These are phyloP conservation scores for Acanthisitta chloris DNA, from an alignment of 2,113 vertebrate species.

Conservation along the genomic window DNA sequence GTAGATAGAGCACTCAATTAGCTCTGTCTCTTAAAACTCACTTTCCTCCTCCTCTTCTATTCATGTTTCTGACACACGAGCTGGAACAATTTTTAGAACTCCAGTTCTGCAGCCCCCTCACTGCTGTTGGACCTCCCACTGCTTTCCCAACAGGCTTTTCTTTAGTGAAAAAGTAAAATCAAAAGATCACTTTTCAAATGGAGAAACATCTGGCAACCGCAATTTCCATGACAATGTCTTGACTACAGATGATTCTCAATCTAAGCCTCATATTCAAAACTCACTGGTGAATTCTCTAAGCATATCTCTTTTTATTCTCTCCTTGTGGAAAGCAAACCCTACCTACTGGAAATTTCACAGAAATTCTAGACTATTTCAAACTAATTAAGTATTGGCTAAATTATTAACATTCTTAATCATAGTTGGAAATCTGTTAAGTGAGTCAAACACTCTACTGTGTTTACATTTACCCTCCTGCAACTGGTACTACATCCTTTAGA, in stretches of 20 bases:
- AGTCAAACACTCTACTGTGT: background rate
- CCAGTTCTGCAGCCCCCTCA: background rate
- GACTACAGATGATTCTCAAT: background rate
- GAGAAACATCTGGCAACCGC: conserved; percentile 21
- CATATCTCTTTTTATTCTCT: background rate
- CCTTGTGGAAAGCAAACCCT: background rate
- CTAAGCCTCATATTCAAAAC: background rate
- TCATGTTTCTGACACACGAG: background rate
- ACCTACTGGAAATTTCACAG: background rate
- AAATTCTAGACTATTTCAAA: background rate
- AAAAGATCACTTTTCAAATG: background rate
- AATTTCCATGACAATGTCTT: conserved; percentile 11
- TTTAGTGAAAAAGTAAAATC: background rate
- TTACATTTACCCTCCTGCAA: background rate
- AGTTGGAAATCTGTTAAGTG: background rate
- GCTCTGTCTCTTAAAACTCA: conserved; percentile 6
- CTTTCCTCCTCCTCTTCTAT: conserved; percentile 39
- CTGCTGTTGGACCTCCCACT: conserved; percentile 17
- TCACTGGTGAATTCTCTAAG: background rate
- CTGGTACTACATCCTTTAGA: background rate
- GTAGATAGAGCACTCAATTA: conserved; percentile 1
- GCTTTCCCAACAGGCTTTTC: background rate
- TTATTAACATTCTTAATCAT: background rate
- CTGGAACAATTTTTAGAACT: background rate
- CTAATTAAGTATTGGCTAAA: background rate